These are phyloP conservation scores for Dolichallabes microphthalmus DNA, from an alignment of 2,113 vertebrate genomes.

Conservation along the genomic window DNA sequence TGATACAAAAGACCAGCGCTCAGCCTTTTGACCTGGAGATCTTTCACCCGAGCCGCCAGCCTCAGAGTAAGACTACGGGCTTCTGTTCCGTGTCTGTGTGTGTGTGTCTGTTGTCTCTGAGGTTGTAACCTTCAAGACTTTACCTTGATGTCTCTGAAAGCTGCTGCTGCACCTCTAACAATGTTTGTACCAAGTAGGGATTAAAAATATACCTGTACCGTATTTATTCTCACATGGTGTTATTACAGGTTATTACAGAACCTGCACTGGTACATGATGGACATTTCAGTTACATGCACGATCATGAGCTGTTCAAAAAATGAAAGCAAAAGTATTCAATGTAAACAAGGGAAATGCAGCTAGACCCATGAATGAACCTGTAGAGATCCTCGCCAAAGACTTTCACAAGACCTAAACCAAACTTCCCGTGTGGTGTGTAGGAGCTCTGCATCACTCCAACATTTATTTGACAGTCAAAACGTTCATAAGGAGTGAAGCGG, in stretches of 20 bases:
- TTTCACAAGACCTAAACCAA: neutral
- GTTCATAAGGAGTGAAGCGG: neutral
- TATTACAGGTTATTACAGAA: neutral
- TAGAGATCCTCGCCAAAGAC: neutral
- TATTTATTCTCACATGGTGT: neutral
- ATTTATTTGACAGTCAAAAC: neutral
- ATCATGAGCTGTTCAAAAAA: neutral
- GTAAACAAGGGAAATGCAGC: neutral
- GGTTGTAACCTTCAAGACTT: neutral
- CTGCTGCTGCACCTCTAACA: neutral
- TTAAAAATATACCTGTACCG: neutral
- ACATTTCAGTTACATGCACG: neutral
- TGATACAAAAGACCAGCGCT: conserved; percentile 88
- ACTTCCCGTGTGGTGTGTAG: neutral
- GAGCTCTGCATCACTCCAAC: neutral
- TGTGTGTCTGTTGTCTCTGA: neutral
- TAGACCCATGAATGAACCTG: neutral
- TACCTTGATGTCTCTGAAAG: neutral
- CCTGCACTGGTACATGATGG: neutral
- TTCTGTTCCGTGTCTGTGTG: neutral
- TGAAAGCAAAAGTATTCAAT: neutral
- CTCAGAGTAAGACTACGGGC: conserved; percentile 71
- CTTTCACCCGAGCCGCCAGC: conserved; percentile 84
- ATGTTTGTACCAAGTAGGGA: neutral
- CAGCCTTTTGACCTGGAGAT: conserved; percentile 88